Base-by-base conservation (phyloP, 2,888 invertebrate genomes). In the Pyrochroa serraticornis region DNA sequence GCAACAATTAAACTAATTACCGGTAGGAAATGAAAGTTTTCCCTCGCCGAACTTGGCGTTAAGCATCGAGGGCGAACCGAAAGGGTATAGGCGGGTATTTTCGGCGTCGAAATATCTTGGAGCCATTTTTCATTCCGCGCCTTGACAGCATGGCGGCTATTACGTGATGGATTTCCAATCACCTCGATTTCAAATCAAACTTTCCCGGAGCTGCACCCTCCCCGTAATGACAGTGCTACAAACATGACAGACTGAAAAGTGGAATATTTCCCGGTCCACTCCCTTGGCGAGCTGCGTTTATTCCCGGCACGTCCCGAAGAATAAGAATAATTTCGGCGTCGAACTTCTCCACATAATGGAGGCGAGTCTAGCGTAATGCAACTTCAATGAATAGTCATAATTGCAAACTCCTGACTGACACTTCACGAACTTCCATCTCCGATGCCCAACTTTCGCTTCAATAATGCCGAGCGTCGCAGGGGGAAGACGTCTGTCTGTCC, bases 151-250 rank as follows among this genome's bases (percentile, higher is more conserved):
- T 57, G 66, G 64, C 70, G 69, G 67, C 72, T 69, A 73, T 73
- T 71, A 71, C 71, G 71, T 74, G 75, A 76, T 75, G 73, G 73
- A 73, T 75, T 75, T 75, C 73, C 74, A 75, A 75, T 76, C 75
- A 72, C 71, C 70, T 71, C 71, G 71, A 71, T 74, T 73, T 71
- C 68, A 69, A 74, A 74, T 73, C 71, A 71, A 72, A 73, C 71
- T 71, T 70, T 71, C 64, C 67, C 58, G 61, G 61, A 64, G 65
- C 67, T 70, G 68, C 70, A 64, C 68, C 69, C 65, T 65, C 54
- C 51, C 54, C 64, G 62, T 67, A 64, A 69, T 68, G 68, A 69
- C 70, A 68, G 62, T 62, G 68, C 63, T 64, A 51, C 66, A 64
- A 64, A 68, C 68, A 67, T 63, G 63, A 64, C 65, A 64, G 53